A percentile compares a stretch with the other conserved stretches of the same genome.
These are phyloP conservation scores for Marasmarcha lunaedactyla DNA, from an alignment of 2,888 invertebrate genomes.

Conservation along the genomic window DNA sequence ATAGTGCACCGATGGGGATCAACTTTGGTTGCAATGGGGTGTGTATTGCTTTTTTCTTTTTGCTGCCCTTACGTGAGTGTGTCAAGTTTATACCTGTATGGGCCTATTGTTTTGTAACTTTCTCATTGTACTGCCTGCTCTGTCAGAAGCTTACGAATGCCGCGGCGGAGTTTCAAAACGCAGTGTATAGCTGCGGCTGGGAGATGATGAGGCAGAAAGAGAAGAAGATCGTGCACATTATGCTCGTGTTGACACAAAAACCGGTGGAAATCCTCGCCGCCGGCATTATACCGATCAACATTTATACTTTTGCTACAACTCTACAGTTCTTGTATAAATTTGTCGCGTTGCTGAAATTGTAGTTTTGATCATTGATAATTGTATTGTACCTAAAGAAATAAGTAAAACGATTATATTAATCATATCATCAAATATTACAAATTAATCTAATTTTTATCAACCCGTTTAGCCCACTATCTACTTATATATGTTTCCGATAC, in stretches of 20 bases:
- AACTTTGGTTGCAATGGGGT: constrained; percentile 44
- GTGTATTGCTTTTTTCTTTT: constrained; percentile 41
- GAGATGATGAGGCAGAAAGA: constrained; percentile 40
- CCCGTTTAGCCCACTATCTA: no score
- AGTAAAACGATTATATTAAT: no score
- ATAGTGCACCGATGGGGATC: constrained; percentile 43
- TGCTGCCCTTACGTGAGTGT: constrained; percentile 34
- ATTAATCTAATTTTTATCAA: no score
- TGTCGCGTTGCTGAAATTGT: constrained; percentile 46
- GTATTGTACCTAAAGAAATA: background rate
- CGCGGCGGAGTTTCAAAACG: constrained; percentile 36
- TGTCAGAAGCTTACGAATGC: constrained; percentile 44
- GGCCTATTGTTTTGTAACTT: constrained; percentile 38
- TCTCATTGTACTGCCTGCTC: constrained; percentile 49
- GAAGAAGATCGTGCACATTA: constrained; percentile 32
- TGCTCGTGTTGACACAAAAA: constrained; percentile 41
- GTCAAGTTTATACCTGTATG: constrained; percentile 36
- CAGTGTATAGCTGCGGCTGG: constrained; percentile 54
- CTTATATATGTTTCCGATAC: no score
- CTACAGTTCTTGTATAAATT: constrained; percentile 48
- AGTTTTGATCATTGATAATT: no score
- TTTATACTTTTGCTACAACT: constrained; percentile 47
- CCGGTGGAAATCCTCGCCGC: constrained; percentile 41
- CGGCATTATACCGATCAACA: constrained; percentile 49
- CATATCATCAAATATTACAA: no score